Conservation (phyloP, 2,888 invertebrate species). For the Standfussiana lucernea region DNA sequence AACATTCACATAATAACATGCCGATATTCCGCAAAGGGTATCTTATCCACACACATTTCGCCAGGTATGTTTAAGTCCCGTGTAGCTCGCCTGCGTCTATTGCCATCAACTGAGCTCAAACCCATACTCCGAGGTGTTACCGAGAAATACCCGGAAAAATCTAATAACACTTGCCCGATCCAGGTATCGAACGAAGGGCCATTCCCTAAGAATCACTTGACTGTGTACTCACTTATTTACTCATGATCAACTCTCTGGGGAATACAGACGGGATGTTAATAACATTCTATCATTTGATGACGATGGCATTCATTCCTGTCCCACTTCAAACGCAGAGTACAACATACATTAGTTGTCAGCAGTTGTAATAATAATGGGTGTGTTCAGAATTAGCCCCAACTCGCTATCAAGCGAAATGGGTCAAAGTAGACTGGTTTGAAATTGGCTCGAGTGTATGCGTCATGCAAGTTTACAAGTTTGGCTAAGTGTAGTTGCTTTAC, state of each 20-base stretch:
- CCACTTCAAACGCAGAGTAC: not conserved
- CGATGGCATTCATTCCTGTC: not conserved
- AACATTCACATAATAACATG: not conserved
- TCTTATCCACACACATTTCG: not conserved
- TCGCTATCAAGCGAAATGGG: slow-evolving; percentile 42
- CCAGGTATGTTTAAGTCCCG: not conserved
- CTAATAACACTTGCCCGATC: not conserved
- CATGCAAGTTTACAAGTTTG: slow-evolving; percentile 41
- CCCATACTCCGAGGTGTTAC: not conserved
- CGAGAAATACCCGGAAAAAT: not conserved
- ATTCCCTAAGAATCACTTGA: not conserved
- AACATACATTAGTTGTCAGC: not conserved
- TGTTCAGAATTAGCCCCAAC: slow-evolving; percentile 35
- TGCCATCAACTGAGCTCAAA: not conserved
- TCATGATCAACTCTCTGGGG: not conserved
- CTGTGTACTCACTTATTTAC: not conserved
- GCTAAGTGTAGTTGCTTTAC: slow-evolving; percentile 34
- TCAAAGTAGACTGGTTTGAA: slow-evolving; percentile 36
- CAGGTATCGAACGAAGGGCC: not conserved
- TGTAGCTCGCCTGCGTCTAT: too few species aligned
- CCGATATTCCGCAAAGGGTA: not conserved
- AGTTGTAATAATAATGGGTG: slow-evolving; percentile 26
- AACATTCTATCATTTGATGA: not conserved
- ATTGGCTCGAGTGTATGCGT: slow-evolving; percentile 42
- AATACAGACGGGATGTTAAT: not conserved